Conservation (phyloP, 2,888 invertebrate species). For the Mimas tiliae region DNA sequence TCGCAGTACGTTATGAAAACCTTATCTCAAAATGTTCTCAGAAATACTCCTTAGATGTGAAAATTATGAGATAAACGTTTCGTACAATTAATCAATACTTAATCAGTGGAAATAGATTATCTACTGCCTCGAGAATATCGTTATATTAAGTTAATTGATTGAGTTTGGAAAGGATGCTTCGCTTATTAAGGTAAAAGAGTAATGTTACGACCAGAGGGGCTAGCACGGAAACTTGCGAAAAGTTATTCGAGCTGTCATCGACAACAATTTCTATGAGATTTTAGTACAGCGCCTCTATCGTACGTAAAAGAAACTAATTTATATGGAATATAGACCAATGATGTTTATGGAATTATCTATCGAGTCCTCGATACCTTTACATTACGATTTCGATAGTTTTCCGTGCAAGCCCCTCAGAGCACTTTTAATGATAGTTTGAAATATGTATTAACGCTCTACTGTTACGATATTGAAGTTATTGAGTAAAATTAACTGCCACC, state of each 20-base stretch:
- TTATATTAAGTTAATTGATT: constrained; percentile 12
- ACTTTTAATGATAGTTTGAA: neutral
- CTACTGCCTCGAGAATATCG: constrained; percentile 10
- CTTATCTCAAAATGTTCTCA: neutral
- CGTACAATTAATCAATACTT: constrained; percentile 29
- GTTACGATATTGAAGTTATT: neutral
- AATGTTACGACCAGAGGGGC: neutral
- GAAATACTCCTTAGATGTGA: neutral
- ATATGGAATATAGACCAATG: no score
- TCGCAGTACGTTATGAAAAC: neutral
- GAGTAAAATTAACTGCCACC: no score
- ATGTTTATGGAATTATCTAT: no score
- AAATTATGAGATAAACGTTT: neutral
- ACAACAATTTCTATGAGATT: no score
- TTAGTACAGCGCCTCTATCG: no score
- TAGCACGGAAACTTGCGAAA: no score
- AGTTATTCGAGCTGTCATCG: no score
- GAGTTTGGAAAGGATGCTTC: neutral
- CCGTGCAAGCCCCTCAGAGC: no score
- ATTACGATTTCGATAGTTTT: no score
- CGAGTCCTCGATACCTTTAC: no score
- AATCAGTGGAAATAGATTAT: constrained; percentile 28
- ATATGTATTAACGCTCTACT: neutral
- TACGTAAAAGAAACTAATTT: no score
- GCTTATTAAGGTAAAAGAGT: neutral